Base-by-base conservation (phyloP, 23 tunicate genomes). In the Clavelina lepadiformis region DNA sequence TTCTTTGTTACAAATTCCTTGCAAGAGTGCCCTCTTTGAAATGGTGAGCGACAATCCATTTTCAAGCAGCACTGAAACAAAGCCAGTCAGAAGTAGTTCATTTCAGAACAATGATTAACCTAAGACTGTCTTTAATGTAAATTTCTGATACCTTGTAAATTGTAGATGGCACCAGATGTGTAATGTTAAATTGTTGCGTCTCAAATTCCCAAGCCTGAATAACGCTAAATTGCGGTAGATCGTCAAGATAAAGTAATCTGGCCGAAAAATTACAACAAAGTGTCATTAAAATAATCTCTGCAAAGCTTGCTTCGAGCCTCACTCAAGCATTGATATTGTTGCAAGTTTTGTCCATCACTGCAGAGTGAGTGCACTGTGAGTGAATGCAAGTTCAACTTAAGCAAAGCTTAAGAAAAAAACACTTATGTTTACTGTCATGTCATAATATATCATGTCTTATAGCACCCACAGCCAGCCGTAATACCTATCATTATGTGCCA, bases 401-500 rank as follows among this genome's bases (percentile, higher is more conserved):
- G n/a, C n/a, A n/a, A n/a, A n/a, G n/a, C n/a, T n/a, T n/a, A n/a
- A n/a, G n/a, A n/a, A n/a, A n/a, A n/a, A n/a, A n/a, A n/a, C n/a
- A n/a, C n/a, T n/a, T n/a, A n/a, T n/a, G n/a, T n/a, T n/a, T n/a
- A n/a, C n/a, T n/a, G n/a, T n/a, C n/a, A n/a, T n/a, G n/a, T n/a
- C n/a, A n/a, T n/a, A n/a, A n/a, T n/a, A n/a, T n/a, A n/a, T n/a
- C n/a, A n/a, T n/a, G n/a, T n/a, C n/a, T n/a, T n/a, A n/a, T n/a
- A n/a, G n/a, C n/a, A n/a, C n/a, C n/a, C n/a, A n/a, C n/a, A n/a
- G n/a, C n/a, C n/a, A n/a, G n/a, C n/a, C n/a, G n/a, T n/a, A n/a
- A n/a, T 22, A 74, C 80, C 33, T 45, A 11, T 38, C 38, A 23
- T 75, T 51, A 46, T 75, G 71, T 33, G 63, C 62, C 71, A 75